Evolutionary conservation across 2,888 invertebrate species (phyloP).

Genomic region (Ochropleura plecta): DNA sequence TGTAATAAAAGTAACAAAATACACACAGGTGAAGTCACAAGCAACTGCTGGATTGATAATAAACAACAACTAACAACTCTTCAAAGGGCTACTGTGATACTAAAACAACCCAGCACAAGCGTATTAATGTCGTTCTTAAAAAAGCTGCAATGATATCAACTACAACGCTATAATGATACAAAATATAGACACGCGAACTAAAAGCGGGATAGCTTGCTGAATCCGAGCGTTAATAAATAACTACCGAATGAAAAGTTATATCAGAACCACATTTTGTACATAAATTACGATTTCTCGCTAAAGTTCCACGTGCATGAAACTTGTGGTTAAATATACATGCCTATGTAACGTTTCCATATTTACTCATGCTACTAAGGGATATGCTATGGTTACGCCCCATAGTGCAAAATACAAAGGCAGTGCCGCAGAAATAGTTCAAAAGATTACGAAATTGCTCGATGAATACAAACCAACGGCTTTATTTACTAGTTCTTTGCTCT

Average conservation of each 20-base stretch:
- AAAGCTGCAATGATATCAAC: constrained; percentile 29
- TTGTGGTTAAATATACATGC: constrained; percentile 30
- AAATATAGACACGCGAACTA: constrained; percentile 32
- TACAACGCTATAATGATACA: constrained; percentile 30
- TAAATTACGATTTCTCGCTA: constrained; percentile 59
- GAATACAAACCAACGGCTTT: constrained; percentile 41
- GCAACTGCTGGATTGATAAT: not conserved
- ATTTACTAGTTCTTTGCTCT: constrained; percentile 17
- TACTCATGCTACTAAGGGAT: constrained; percentile 22
- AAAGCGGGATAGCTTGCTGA: constrained; percentile 41
- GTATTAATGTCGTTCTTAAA: constrained; percentile 33
- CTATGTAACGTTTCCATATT: constrained; percentile 39
- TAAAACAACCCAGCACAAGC: constrained; percentile 24
- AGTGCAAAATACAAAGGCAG: constrained; percentile 30
- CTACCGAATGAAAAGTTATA: constrained; percentile 62
- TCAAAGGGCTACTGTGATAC: constrained; percentile 1
- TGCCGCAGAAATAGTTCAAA: constrained; percentile 27
- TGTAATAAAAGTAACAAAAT: not conserved
- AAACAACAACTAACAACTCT: constrained; percentile 4
- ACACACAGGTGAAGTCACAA: not conserved
- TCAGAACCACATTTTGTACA: constrained; percentile 57
- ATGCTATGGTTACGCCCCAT: not conserved
- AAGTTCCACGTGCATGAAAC: constrained; percentile 51
- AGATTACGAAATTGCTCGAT: constrained; percentile 30
- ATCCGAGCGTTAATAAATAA: constrained; percentile 61